Evolutionary conservation across 2,888 invertebrate genomes (phyloP).

Genomic region (Troglohyphantes excavatus): DNA sequence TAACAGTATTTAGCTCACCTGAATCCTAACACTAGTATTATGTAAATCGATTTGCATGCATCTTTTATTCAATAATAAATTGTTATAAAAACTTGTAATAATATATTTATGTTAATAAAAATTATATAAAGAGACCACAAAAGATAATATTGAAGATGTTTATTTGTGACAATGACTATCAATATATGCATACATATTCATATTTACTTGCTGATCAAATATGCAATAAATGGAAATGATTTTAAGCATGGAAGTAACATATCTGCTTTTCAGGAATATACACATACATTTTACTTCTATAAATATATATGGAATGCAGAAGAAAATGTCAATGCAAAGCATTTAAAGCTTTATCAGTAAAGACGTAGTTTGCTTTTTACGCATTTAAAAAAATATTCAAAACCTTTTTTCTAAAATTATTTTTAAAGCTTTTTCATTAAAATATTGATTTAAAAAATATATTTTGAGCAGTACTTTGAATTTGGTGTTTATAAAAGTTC

Average conservation of each 20-base stretch:
- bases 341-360: not conserved
- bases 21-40: no score
- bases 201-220: conserved; percentile 50
- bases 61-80: no score
- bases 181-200: not conserved
- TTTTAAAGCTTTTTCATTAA: not conserved
- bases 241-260: conserved; percentile 25
- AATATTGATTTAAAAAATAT: not conserved
- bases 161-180: no score
- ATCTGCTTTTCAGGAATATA: conserved; percentile 44
- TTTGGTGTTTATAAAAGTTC: no score
- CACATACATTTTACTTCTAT: not conserved
- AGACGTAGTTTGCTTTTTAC: not conserved
- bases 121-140: no score
- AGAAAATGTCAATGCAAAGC: not conserved
- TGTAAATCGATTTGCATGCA: no score
- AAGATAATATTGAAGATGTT: no score
- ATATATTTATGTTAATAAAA: no score
- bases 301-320: conserved; percentile 29
- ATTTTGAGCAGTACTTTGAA: no score
- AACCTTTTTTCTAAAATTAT: not conserved
- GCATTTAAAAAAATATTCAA: not conserved
- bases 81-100: no score
- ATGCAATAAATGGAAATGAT: conserved; percentile 36
- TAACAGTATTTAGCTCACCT: no score